phyloP scores from a whole-genome alignment of 2,113 vertebrate species.

The Marmota flaviventris region DNA sequence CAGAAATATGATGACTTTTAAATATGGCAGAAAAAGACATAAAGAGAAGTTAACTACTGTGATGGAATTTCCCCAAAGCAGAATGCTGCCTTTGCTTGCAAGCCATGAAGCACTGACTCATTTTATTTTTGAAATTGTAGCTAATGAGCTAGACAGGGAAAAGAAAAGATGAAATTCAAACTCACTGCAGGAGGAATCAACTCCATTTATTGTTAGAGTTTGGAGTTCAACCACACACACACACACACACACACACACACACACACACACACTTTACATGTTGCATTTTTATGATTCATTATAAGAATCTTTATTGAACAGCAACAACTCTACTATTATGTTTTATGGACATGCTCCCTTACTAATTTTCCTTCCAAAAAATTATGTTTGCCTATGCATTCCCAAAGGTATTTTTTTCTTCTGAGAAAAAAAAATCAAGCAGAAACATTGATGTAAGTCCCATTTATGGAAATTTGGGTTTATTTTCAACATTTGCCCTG shows the following conservation, averaged over 20 bases:
- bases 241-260: constrained; percentile 48
- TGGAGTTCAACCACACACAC: constrained; percentile 62
- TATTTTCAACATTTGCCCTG: constrained; percentile 86
- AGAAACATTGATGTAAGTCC: constrained; percentile 87
- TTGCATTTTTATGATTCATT: constrained; percentile 80
- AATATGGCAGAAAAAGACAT: constrained; percentile 57
- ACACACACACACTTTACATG: constrained; percentile 69
- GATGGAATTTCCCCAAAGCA: background rate
- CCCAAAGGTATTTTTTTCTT: constrained; percentile 85
- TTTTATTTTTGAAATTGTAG: constrained; percentile 76
- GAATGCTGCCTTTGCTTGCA: background rate
- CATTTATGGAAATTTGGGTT: constrained; percentile 83
- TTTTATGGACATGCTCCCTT: constrained; percentile 74
- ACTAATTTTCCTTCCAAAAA: constrained; percentile 84
- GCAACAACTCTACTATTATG: constrained; percentile 67
- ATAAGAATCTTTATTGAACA: constrained; percentile 78
- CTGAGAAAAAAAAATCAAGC: constrained; percentile 81
- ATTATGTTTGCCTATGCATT: constrained; percentile 81
- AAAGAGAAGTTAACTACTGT: constrained; percentile 62
- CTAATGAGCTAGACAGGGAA: constrained; percentile 60
- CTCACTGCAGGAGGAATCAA: background rate
- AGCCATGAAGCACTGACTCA: background rate
- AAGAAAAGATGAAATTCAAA: constrained; percentile 47
- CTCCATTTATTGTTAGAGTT: constrained; percentile 55
- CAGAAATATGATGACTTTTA: constrained; percentile 42